Evolutionary conservation across 2,888 invertebrate species (phyloP), one percentile per base, ranked within the genome.

Genomic region (Melolontha melolontha): DNA sequence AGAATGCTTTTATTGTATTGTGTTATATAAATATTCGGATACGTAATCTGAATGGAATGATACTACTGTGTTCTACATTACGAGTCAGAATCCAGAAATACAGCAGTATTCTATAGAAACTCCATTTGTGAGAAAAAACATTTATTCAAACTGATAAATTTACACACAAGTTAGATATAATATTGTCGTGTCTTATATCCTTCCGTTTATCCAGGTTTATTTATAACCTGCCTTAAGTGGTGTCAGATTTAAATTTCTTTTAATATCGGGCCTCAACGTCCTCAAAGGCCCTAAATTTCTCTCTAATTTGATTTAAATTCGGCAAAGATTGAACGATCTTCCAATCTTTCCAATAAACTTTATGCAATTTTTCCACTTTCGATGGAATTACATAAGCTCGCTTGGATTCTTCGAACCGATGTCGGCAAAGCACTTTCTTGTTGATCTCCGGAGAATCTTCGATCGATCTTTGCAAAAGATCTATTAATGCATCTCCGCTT

Each of bases 381-480:
- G 94, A 91, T 27, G 98, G 98, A 75, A 91, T 94, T 63, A 98
- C 98, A 83, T 95, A 96, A 1, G 97, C 97, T 76, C 98, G 87
- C 84, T 97, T 97, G 0, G 97, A 95, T 83, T 98, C 97, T 84
- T 97, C 94, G 84, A 98, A 98, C 1, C 98, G 97, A 86, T 98
- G 98, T 55, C 98, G 88, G 79, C 97, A 98, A 5, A 98, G 86
- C 41, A 98, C 94, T 79, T 95, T 92, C 75, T 92, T 88, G 0
- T 93, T 93, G 11, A 91, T 87, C 73, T 87, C 85, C 0, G 96
- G 97, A 44, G 92, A 86, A 0, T 88, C 84, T 82, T 98, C 98
- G 0, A 89, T 86, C 0, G 92, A 92, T 76, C 93, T 88, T 82
- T 94, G 94, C 73, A 98, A 85, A 11, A 99, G 85, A 84, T 98